Conservation (phyloP, 2,113 vertebrate genomes). For the Ondatra zibethicus region DNA sequence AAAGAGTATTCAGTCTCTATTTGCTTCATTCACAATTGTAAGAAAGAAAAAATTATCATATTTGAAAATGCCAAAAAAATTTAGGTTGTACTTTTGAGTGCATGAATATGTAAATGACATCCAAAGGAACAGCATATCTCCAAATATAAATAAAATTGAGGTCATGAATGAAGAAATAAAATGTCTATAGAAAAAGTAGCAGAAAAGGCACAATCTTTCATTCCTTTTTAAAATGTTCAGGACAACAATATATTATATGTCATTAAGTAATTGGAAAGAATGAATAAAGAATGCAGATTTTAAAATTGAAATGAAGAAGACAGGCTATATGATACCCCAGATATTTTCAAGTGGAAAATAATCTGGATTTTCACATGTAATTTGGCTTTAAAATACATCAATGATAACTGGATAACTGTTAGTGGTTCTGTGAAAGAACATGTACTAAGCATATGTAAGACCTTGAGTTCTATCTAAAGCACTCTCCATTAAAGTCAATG, state of each 20-base stretch:
- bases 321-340: not conserved
- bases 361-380: rapidly evolving
- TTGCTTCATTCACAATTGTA: not conserved
- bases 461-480: rapidly evolving
- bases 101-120: not conserved
- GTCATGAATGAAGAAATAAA: not conserved
- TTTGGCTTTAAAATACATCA: not conserved
- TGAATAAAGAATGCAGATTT: not conserved
- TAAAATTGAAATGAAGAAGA: not conserved
- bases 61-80: not conserved
- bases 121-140: not conserved
- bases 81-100: not conserved
- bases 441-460: not conserved
- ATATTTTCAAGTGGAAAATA: not conserved
- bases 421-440: not conserved
- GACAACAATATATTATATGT: not conserved
- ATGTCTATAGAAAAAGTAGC: not conserved
- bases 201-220: not conserved
- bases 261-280: not conserved
- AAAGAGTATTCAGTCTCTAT: not conserved
- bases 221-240: not conserved
- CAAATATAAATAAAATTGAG: not conserved
- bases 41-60: not conserved
- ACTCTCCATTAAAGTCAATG: not conserved
- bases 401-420: not conserved